Conservation (phyloP, 2,113 vertebrate genomes). For the Herpetotheres cachinnans region DNA sequence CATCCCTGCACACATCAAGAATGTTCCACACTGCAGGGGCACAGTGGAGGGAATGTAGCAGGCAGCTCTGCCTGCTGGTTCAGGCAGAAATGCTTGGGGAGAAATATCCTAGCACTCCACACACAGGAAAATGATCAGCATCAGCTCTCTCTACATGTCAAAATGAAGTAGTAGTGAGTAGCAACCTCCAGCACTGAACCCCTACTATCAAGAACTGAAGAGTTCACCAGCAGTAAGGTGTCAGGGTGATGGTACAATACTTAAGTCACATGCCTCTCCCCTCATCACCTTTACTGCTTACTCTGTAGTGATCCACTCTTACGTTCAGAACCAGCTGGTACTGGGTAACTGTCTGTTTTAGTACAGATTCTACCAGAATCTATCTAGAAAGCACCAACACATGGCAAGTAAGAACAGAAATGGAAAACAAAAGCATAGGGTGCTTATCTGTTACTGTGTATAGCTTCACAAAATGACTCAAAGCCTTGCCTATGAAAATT, state of each 20-base stretch:
- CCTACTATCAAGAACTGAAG: background rate
- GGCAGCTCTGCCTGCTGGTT: background rate
- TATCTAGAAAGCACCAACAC: background rate
- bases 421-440: background rate
- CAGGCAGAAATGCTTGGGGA: background rate
- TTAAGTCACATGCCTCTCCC: rapidly evolving
- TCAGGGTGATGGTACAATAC: background rate
- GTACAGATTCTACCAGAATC: background rate
- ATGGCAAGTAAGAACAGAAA: background rate
- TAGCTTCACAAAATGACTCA: background rate
- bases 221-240: background rate
- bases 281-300: background rate
- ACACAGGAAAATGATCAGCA: rapidly evolving
- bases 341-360: background rate
- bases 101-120: background rate
- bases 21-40: background rate
- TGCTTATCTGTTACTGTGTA: rapidly evolving
- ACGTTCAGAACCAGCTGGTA: background rate
- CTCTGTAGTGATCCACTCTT: background rate
- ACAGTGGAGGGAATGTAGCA: background rate
- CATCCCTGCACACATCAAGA: background rate
- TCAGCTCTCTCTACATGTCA: background rate
- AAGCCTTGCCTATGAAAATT: background rate
- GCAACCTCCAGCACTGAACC: background rate
- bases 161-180: background rate